Conservation (phyloP, 1,140 invertebrate species). For the Batillaria attramentaria region DNA sequence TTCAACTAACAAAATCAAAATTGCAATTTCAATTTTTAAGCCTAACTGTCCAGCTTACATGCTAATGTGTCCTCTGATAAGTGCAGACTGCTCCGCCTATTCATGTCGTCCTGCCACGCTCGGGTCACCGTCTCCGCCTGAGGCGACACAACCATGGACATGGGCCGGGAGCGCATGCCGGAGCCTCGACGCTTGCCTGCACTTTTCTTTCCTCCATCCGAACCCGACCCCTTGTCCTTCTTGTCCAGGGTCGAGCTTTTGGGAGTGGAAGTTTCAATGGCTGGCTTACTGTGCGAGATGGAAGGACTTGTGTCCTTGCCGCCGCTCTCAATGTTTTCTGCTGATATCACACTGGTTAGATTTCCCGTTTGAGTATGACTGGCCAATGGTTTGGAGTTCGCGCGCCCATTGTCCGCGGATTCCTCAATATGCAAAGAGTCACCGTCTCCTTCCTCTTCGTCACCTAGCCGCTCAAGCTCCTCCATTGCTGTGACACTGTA, state of each 20-base stretch:
- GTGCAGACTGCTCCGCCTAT: conserved; percentile 48
- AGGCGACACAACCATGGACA: conserved; percentile 58
- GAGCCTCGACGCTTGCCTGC: conserved; percentile 34
- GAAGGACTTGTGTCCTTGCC: not conserved
- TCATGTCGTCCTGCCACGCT: conserved; percentile 49
- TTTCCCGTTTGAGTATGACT: too few species aligned
- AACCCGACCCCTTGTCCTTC: conserved; percentile 7
- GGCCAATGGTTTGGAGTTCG: too few species aligned
- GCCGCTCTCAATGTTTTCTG: not conserved
- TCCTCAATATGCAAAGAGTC: too few species aligned
- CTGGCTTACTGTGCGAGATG: too few species aligned
- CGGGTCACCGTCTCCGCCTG: conserved; percentile 35
- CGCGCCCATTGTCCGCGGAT: too few species aligned
- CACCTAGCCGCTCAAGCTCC: conserved; percentile 64
- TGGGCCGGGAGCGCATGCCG: conserved; percentile 46
- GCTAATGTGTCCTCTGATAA: conserved; percentile 53
- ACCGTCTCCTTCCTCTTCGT: conserved; percentile 15
- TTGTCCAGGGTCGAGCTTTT: too few species aligned
- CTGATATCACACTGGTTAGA: too few species aligned
- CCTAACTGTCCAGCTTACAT: too few species aligned
- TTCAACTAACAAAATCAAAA: too few species aligned
- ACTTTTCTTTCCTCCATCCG: too few species aligned
- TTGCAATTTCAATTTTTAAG: too few species aligned
- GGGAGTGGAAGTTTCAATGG: too few species aligned
- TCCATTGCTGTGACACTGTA: conserved; percentile 69